Evolutionary conservation across 2,888 invertebrate species (phyloP).

Genomic region (Leptogaster cylindrica): DNA sequence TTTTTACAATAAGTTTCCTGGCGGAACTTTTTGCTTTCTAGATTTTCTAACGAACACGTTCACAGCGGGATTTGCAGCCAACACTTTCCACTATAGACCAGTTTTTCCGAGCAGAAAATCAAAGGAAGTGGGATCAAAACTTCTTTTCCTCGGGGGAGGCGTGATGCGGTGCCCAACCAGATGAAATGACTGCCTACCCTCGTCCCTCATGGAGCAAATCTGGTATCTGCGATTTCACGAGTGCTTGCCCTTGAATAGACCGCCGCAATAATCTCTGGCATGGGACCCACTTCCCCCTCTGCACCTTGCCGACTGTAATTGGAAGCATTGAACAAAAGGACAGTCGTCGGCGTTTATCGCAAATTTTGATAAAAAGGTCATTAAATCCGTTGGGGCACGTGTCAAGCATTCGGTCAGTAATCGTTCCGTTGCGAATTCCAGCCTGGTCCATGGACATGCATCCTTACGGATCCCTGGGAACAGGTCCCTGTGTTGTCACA

Average conservation of each 20-base stretch:
- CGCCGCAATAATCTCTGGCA: background rate
- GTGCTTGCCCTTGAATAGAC: constrained; percentile 22
- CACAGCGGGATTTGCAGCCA: constrained; percentile 9
- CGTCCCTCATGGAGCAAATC: background rate
- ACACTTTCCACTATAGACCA: background rate
- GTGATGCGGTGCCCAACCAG: background rate
- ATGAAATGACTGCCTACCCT: constrained; percentile 15
- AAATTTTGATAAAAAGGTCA: constrained; percentile 44
- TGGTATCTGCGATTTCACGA: constrained; percentile 25
- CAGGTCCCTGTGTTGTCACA: constrained; percentile 8
- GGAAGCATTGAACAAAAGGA: constrained; percentile 19
- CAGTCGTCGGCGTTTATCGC: constrained; percentile 33
- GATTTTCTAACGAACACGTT: constrained; percentile 16
- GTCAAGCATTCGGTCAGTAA: constrained; percentile 45
- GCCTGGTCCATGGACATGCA: background rate
- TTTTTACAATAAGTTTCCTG: constrained; percentile 21
- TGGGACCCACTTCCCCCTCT: background rate
- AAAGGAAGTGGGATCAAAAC: constrained; percentile 6
- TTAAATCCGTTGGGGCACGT: constrained; percentile 46
- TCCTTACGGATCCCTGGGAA: background rate
- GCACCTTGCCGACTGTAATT: constrained; percentile 13
- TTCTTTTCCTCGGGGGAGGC: background rate
- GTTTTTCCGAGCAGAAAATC: constrained; percentile 4
- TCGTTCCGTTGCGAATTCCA: constrained; percentile 9
- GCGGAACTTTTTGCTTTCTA: constrained; percentile 3